phyloP scores from a whole-genome alignment of 2,888 invertebrate genomes.

The Priocnemis perturbator region DNA sequence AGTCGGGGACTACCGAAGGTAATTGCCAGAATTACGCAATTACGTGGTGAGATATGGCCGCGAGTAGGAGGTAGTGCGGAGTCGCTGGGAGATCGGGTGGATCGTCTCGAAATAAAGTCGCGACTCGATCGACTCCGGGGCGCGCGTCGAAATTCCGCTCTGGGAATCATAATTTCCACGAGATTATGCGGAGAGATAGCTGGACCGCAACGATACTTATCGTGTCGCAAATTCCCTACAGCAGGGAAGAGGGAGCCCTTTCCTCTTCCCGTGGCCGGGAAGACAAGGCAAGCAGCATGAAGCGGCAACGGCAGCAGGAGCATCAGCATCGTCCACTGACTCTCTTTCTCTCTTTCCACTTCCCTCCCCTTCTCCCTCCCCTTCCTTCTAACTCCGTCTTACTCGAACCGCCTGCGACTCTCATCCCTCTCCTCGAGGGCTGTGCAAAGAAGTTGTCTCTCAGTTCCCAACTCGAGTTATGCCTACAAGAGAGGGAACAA shows the following conservation, averaged over 20 bases:
- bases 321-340: constrained; percentile 29
- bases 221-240: constrained; percentile 41
- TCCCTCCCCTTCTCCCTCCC: constrained; percentile 7
- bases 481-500: constrained; percentile 59
- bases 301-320: neutral
- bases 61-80: no score
- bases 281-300: neutral
- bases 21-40: no score
- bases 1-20: no score
- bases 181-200: constrained; percentile 45
- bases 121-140: neutral
- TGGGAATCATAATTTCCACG: constrained; percentile 56
- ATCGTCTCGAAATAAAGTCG: neutral
- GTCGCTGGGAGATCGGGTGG: no score
- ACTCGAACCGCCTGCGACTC: constrained; percentile 22
- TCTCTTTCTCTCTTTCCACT: constrained; percentile 21
- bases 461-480: constrained; percentile 56
- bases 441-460: constrained; percentile 57
- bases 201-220: constrained; percentile 54
- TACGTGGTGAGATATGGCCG: no score
- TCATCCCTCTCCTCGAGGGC: constrained; percentile 22
- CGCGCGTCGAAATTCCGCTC: constrained; percentile 21
- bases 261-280: constrained; percentile 10
- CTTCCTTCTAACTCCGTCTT: constrained; percentile 14
- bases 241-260: constrained; percentile 17